These are phyloP conservation scores for Nymphalis io DNA, from an alignment of 1,140 invertebrate species.

Conservation along the genomic window DNA sequence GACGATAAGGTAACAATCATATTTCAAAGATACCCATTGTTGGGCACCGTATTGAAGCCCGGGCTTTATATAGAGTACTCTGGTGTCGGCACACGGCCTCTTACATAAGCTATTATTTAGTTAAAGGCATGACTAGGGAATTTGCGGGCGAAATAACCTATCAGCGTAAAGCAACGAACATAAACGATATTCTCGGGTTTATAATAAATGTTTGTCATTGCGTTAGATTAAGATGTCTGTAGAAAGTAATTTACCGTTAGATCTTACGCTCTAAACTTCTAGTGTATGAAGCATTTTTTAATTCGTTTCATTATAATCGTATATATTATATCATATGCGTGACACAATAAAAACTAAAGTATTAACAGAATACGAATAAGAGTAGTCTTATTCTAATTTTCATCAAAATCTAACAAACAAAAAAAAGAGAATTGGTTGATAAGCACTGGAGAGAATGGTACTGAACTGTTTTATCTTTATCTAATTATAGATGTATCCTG, in stretches of 20 bases:
- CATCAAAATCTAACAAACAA: too few relatives aligned
- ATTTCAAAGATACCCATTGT: background rate
- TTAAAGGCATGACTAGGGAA: constrained; percentile 11
- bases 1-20: background rate
- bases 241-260: background rate
- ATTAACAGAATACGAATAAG: too few relatives aligned
- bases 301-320: too few relatives aligned
- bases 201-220: constrained; percentile 3
- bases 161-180: background rate
- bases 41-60: background rate
- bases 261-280: too few relatives aligned
- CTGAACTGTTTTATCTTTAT: too few relatives aligned
- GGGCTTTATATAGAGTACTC: background rate
- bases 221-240: constrained; percentile 7
- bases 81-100: constrained; percentile 1
- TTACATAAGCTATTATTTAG: constrained; percentile 10
- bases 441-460: too few relatives aligned
- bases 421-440: too few relatives aligned
- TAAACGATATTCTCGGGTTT: background rate
- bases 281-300: too few relatives aligned
- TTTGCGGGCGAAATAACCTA: constrained; percentile 6
- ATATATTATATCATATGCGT: too few relatives aligned
- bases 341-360: too few relatives aligned
- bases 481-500: too few relatives aligned
- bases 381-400: too few relatives aligned